Base-by-base conservation (phyloP, 2,113 vertebrate genomes). In the Channa maculata region DNA sequence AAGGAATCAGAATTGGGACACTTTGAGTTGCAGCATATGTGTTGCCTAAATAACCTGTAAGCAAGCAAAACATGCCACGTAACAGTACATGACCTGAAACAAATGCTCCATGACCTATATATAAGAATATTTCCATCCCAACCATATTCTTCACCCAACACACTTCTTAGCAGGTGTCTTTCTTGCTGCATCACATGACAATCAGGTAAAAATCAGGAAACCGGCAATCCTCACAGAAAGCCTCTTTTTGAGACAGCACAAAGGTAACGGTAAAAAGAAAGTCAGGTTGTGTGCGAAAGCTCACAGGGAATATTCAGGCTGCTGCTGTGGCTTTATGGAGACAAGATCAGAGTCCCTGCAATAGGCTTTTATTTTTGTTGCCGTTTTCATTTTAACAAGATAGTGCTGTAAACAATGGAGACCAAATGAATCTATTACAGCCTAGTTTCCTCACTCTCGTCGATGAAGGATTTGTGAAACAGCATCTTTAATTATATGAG, bases 331-430 rank as follows among this genome's bases (percentile, higher is more conserved):
- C 48, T 2, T 55, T 50, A 58, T 15, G 71, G 74, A 71, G 64
- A 65, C 46, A 8, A 77, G 79, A 88, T 88, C 80, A 88, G 87
- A 88, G 79, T 2, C 0, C 5, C 71, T 75, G 55, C 62, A 62
- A 55, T 38, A 6, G 61, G 68, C 63, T 84, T 84, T 84, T 69
- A 70, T 80, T 79, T 65, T 49, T 8, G 3, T 38, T 68, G 64
- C 75, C 57, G 53, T 55, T 82, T 78, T 41, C 38, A 63, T 51
- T 83, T 81, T 45, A 66, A 61, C 2, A 33, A 57, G 45, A 2
- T 9, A 70, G 4, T 13, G 65, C 69, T 65, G 46, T 76, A 87
- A 79, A 83, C 77, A 86, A 61, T 50, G 14, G 49, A 71, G 77
- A 79, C 66, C 44, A 33, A 71, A 63, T 70, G 73, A 72, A 72